phyloP scores from a whole-genome alignment of 2,113 vertebrate genomes.

The Plotosus lineatus region DNA sequence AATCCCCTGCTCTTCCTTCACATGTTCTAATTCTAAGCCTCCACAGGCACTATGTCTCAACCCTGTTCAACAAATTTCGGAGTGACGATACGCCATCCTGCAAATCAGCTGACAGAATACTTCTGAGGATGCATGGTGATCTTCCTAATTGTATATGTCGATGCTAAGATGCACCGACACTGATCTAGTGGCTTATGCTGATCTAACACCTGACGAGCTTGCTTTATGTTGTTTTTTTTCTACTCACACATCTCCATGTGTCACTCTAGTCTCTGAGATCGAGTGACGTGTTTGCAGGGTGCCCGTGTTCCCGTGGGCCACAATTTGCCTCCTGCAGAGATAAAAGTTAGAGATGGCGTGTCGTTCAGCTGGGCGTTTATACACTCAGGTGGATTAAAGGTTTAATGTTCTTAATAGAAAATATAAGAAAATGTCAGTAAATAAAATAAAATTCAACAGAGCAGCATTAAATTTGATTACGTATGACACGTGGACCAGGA shows the following conservation, averaged over 20 bases:
- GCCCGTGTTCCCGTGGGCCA: conserved; percentile 12
- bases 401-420: no score
- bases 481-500: neutral
- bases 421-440: no score
- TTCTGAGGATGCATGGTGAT: neutral
- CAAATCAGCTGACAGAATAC: neutral
- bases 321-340: conserved; percentile 6
- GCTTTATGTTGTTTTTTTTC: neutral
- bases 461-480: neutral
- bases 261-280: neutral
- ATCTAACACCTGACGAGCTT: neutral
- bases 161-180: neutral
- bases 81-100: neutral
- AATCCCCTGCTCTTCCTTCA: neutral
- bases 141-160: neutral
- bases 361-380: neutral
- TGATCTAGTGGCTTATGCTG: neutral
- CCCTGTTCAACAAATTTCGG: neutral
- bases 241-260: neutral
- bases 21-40: no score
- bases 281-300: conserved; percentile 12
- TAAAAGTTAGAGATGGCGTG: conserved; percentile 1
- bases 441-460: neutral
- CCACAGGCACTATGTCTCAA: neutral
- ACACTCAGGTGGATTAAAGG: neutral